Percentiles rank a stretch among this genome's conserved stretches.
These are phyloP conservation scores for Aratinga solstitialis DNA, from an alignment of 2,797 vertebrate genomes.

Conservation along the genomic window DNA sequence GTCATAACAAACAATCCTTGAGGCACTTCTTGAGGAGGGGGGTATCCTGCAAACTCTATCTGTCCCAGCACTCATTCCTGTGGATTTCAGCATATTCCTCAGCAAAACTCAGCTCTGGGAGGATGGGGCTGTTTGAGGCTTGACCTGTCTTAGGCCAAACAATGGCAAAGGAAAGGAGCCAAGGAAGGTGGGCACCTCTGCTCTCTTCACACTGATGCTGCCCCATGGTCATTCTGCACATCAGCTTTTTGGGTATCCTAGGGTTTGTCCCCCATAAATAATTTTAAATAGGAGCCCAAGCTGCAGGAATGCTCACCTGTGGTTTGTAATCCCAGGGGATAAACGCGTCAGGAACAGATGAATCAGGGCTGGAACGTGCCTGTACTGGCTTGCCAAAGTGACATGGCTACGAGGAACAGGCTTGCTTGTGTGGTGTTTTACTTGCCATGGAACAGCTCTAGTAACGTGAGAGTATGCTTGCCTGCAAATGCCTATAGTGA, in stretches of 20 bases:
- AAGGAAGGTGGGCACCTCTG: not conserved
- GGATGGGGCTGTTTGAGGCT: not conserved
- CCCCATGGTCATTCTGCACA: not conserved
- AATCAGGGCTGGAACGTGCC: fast-evolving
- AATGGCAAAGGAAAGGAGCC: fast-evolving
- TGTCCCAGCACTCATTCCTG: not conserved
- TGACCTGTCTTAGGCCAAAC: not conserved
- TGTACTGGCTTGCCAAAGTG: not conserved
- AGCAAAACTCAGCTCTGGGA: not conserved
- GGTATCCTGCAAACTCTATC: not conserved
- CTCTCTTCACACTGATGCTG: not conserved
- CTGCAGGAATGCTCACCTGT: not conserved
- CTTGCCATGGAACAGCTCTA: not conserved
- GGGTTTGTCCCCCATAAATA: not conserved
- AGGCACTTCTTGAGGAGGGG: not conserved
- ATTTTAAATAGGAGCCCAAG: not conserved
- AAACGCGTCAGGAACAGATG: not conserved
- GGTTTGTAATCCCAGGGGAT: not conserved
- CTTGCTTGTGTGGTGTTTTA: not conserved
- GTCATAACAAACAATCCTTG: conserved; percentile 13
- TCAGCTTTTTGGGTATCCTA: not conserved
- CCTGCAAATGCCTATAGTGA: not conserved
- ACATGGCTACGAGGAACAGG: not conserved
- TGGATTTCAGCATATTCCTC: not conserved
- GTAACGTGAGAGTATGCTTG: not conserved